Base-by-base conservation (phyloP, 2,113 vertebrate species). In the Cyanoderma ruficeps region DNA sequence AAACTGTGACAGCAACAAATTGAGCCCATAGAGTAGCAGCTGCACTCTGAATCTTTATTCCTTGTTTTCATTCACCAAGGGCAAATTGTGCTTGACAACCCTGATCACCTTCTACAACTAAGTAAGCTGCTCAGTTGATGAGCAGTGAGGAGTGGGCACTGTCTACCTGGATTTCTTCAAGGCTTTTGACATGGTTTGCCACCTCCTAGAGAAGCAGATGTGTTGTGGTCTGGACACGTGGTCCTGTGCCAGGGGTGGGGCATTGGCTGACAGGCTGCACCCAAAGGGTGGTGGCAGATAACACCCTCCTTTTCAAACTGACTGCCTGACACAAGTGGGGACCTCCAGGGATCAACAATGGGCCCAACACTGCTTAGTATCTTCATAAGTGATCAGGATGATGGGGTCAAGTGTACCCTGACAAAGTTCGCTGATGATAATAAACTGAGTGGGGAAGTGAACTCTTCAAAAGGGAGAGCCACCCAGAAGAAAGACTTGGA, bases 11-110 rank as follows among this genome's bases (percentile, higher is more conserved):
- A 67, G 19, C 0, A 0, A 59, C 10, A 71, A 71, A 74, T 7
- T 21, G 46, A 87, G 59, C 5, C 4, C 7, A 15, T 46, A 31
- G 39, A 17, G 14, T 5, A 83, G 17, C 21, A 83, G 39, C 10
- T 0, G 0, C 67, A 7, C 3, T n/a, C 46, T 53, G 53, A 24
- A 22, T 24, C 52, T 60, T 79, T 33, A 35, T 31, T 30, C 33
- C 10, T 74, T 52, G 30, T 68, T 82, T 68, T 60, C 24, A 53
- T n/a, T n/a, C 39, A 46, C 20, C 13, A 18, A 21, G 39, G 23
- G 39, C 4, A 75, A 60, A 53, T 21, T 0, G 0, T 46, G 33
- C 69, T 39, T n/a, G 60, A 50, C 23, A 59, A 75, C 68, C 4
- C 13, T 18, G 13, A 60, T 18, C 39, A 75, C 23, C 23, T 60